Conservation (phyloP, 2,113 vertebrate genomes). For the Ahaetulla prasina region DNA sequence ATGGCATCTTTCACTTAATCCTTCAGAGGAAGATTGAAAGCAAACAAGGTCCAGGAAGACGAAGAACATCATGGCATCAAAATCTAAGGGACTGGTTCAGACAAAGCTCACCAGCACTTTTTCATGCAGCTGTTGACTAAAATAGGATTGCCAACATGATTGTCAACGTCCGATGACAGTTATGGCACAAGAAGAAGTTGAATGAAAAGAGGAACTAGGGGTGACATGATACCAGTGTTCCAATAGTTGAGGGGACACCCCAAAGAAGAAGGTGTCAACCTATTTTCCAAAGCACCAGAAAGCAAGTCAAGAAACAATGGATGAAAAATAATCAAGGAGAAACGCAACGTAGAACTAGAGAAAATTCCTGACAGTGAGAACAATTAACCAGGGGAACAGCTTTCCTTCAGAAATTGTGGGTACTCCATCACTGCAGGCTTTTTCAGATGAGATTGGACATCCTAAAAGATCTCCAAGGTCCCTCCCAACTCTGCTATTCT, state of each 20-base stretch:
- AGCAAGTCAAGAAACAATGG: background rate
- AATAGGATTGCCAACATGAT: too few species aligned
- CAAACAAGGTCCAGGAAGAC: too few species aligned
- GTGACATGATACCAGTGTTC: background rate
- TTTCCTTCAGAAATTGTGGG: background rate
- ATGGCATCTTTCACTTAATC: too few species aligned
- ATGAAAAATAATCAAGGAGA: background rate
- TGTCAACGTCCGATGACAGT: too few species aligned
- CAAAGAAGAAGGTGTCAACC: background rate
- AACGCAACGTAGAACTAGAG: background rate
- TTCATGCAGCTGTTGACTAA: too few species aligned
- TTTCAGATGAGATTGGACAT: background rate
- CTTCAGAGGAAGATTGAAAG: too few species aligned
- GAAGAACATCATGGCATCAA: too few species aligned
- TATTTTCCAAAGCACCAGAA: background rate
- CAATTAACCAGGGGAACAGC: background rate
- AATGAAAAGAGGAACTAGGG: background rate
- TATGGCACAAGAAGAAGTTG: too few species aligned
- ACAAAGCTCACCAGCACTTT: too few species aligned
- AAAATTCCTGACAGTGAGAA: background rate
- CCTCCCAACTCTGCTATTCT: background rate
- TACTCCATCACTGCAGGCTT: background rate
- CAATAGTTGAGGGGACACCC: background rate
- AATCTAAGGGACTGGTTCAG: too few species aligned
- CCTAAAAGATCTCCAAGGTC: background rate